Evolutionary conservation across 2,888 invertebrate species (phyloP).

Genomic region (Boloria euphrosyne): DNA sequence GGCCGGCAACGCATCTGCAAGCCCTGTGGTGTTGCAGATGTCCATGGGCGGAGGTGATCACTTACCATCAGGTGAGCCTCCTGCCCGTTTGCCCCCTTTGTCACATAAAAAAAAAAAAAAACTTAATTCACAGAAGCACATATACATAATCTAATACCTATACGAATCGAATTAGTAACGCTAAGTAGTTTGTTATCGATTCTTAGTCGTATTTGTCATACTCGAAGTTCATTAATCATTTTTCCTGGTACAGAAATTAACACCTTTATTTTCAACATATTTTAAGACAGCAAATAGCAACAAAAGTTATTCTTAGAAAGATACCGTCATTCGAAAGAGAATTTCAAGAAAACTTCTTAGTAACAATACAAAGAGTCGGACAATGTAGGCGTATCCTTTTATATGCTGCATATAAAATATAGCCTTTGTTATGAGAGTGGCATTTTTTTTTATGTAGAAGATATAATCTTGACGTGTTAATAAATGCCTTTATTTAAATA

Average conservation of each 20-base stretch:
- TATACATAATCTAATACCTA: background rate
- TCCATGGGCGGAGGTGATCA: too few relatives aligned
- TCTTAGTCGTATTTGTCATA: conserved; percentile 28
- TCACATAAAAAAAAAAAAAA: too few relatives aligned
- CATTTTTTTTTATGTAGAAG: background rate
- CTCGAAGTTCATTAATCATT: conserved; percentile 37
- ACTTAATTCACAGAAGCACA: conserved; percentile 20
- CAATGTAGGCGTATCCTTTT: conserved; percentile 42
- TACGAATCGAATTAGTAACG: conserved; percentile 12
- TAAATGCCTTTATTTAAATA: background rate
- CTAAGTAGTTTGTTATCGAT: conserved; percentile 19
- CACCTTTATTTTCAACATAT: conserved; percentile 38
- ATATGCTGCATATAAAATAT: conserved; percentile 23
- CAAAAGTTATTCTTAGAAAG: conserved; percentile 52
- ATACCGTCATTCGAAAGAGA: conserved; percentile 48
- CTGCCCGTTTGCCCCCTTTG: too few relatives aligned
- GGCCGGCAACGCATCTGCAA: too few relatives aligned
- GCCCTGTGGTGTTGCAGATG: too few relatives aligned
- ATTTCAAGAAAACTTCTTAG: conserved; percentile 51
- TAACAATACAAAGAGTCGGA: conserved; percentile 48
- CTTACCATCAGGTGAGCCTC: too few relatives aligned
- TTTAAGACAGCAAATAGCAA: conserved; percentile 41
- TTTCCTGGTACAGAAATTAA: conserved; percentile 41
- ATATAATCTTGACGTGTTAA: conserved; percentile 16
- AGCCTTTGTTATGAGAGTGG: conserved; percentile 7